A percentile compares a stretch with the other conserved stretches of the same genome.
phyloP scores from a whole-genome alignment of 2,113 vertebrate genomes.

The Erythrolamprus reginae region DNA sequence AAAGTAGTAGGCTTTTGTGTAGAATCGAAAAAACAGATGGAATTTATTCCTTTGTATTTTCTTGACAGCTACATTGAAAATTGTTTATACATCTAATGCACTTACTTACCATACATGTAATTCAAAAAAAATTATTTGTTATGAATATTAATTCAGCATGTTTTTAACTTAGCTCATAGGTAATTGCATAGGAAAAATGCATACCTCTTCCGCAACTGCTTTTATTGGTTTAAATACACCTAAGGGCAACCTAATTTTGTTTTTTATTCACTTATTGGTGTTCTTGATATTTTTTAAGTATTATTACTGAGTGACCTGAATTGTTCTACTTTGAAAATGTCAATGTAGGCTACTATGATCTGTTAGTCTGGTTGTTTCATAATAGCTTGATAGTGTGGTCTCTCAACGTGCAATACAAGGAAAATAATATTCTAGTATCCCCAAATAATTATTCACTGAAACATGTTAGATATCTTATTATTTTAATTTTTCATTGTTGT shows the following conservation, averaged over 20 bases:
- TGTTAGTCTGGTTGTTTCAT: not conserved
- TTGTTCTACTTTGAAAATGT: not conserved
- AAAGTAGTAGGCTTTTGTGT: not conserved
- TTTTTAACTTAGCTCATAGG: conserved; percentile 22
- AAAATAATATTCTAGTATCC: not conserved
- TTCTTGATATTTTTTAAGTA: not conserved
- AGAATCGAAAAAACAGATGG: not conserved
- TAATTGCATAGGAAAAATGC: conserved; percentile 10
- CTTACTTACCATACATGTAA: not conserved
- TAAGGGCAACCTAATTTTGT: no score
- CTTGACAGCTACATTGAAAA: not conserved
- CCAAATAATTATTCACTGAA: not conserved
- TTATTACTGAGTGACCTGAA: not conserved
- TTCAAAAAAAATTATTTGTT: conserved; percentile 20
- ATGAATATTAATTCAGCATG: conserved; percentile 22
- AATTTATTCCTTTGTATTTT: not conserved
- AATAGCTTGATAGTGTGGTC: not conserved
- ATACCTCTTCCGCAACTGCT: conserved; percentile 23
- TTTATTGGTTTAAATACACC: conserved; percentile 37
- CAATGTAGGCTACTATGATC: not conserved
- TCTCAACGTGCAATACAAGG: not conserved
- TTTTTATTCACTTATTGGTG: conserved; percentile 30
- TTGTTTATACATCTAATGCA: not conserved
- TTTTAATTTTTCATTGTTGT: not conserved
- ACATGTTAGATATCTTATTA: not conserved